Evolutionary conservation across 2,113 vertebrate species (phyloP), one percentile per base, ranked within the genome.

Genomic region (Isichthys henryi): DNA sequence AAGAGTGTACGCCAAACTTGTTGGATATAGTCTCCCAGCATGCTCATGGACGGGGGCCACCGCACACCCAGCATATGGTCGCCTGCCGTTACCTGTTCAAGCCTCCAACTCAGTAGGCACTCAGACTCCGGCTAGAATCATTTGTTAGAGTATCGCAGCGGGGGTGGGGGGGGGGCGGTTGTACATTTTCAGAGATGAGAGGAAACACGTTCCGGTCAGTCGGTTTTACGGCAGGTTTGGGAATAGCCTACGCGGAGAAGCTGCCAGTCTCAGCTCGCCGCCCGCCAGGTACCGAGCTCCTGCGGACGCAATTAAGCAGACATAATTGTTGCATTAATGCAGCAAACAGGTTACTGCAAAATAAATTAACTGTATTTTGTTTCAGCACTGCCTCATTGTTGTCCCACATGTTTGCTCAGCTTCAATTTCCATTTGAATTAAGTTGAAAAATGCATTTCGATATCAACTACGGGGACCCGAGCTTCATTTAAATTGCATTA

Each of bases 291-390:
- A 91, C 91, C 90, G 89, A 86, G 91, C 91, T 91, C 92, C 92
- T 92, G 94, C 92, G 90, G 91, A 91, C 1, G n/a, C 94, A 93
- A 92, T 94, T 94, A 93, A 92, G 94, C 93, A 94, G 93, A 90
- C 92, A 93, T 95, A 94, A 94, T 94, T 89, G 92, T 92, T 91
- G 77, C 88, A 87, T 93, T 95, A 95, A 94, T 80, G 88, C 92
- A 95, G 94, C 94, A 93, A 95, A 92, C 94, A 92, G 93, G 94
- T 94, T 94, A 94, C 92, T 94, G 93, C 92, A 92, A 94, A 93
- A 94, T 95, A 92, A 94, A 95, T 95, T 92, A 94, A 92, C 91
- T 91, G 74, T 43, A 17, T 80, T 43, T 80, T 43, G 92, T 88
- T 92, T 88, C 86, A 92, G 92, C 91, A 90, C 90, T 92, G 87